Evolutionary conservation across 1,140 invertebrate genomes (phyloP).

Genomic region (Uloborus diversus): DNA sequence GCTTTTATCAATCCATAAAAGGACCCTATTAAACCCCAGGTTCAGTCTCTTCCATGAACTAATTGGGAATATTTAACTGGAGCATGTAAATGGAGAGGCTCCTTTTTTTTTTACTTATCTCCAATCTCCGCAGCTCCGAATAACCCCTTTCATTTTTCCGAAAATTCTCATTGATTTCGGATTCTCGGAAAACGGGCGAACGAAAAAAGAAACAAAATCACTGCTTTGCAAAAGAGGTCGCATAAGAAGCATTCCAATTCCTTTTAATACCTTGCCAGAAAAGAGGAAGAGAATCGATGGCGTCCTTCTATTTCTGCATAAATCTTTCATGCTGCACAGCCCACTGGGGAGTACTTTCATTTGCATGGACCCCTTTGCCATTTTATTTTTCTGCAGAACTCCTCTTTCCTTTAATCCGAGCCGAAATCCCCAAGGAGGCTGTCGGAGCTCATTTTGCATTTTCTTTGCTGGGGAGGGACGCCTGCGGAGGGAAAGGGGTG

Average conservation of each 20-base stretch:
- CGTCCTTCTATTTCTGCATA: constrained; percentile 18
- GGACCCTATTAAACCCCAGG: too few species aligned
- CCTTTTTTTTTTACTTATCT: too few species aligned
- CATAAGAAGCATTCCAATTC: neutral
- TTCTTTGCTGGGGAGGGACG: constrained; percentile 28
- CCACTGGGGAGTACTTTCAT: constrained; percentile 33
- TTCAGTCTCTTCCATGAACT: too few species aligned
- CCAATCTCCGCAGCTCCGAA: neutral
- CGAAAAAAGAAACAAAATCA: neutral
- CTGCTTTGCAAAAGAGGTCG: neutral
- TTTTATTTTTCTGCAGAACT: constrained; percentile 15
- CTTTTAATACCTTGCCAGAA: neutral
- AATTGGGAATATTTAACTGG: too few species aligned
- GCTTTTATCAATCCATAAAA: too few species aligned
- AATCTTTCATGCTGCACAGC: constrained; percentile 46
- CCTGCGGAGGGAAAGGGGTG: constrained; percentile 3
- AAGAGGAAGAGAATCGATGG: neutral
- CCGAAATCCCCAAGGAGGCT: neutral
- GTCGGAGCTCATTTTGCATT: constrained; percentile 35
- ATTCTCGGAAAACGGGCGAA: neutral
- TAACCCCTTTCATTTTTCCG: neutral
- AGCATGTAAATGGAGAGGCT: too few species aligned
- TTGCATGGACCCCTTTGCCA: constrained; percentile 25
- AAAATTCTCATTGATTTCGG: neutral
- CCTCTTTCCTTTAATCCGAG: constrained; percentile 23